Conservation (phyloP, 2,113 vertebrate species). For the Himantopus leucocephalus region DNA sequence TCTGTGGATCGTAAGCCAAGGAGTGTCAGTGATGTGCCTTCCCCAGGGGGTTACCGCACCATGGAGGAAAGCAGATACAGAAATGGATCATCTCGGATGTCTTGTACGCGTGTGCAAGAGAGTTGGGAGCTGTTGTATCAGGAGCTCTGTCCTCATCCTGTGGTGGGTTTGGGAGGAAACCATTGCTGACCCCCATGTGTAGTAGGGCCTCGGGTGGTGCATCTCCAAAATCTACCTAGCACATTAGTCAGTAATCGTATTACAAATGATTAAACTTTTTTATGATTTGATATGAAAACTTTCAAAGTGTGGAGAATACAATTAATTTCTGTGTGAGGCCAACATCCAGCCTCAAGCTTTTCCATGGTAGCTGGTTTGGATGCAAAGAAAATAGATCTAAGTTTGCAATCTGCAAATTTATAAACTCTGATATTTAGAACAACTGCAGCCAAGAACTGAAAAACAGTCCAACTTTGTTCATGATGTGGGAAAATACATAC, state of each 20-base stretch:
- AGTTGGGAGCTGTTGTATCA: background rate
- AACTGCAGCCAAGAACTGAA: background rate
- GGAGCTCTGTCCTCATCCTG: background rate
- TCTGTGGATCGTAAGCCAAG: background rate
- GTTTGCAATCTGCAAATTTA: background rate
- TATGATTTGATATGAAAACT: background rate
- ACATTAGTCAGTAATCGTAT: background rate
- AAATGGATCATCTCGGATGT: background rate
- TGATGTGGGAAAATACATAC: background rate
- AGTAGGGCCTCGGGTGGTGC: background rate
- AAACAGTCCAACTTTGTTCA: background rate
- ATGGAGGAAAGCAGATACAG: background rate
- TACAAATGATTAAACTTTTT: rapidly evolving
- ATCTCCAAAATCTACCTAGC: background rate
- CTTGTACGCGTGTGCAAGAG: too few relatives aligned
- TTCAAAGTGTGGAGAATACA: background rate
- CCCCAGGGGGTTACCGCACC: background rate
- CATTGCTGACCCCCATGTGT: too few relatives aligned
- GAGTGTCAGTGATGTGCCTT: background rate
- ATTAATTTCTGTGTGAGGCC: background rate
- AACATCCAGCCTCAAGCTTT: background rate
- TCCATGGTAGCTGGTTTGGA: background rate
- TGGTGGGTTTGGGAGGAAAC: background rate
- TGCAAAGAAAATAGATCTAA: background rate
- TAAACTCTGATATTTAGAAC: background rate